Evolutionary conservation across 2,797 vertebrate species (phyloP).

Genomic region (Falco peregrinus): DNA sequence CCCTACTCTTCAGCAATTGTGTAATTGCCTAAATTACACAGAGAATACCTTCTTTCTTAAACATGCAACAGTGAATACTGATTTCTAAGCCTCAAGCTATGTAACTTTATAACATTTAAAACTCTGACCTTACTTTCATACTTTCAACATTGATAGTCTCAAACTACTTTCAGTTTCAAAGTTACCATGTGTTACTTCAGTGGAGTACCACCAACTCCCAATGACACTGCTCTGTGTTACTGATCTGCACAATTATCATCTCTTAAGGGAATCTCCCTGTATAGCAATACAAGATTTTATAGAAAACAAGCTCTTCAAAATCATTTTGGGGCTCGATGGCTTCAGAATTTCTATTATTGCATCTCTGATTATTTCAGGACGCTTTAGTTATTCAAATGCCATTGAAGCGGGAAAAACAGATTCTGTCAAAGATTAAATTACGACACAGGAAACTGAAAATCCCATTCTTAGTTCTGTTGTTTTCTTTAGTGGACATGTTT

Average conservation of each 20-base stretch:
- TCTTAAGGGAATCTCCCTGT: neutral
- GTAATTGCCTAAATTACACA: constrained; percentile 44
- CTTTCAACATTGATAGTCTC: constrained; percentile 14
- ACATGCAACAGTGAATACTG: constrained; percentile 27
- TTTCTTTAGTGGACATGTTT: neutral
- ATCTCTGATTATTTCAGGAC: neutral
- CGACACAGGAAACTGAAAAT: neutral
- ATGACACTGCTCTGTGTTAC: neutral
- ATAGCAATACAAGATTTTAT: neutral
- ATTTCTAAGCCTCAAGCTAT: constrained; percentile 56
- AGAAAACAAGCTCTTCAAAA: neutral
- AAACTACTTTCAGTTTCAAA: neutral
- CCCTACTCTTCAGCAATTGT: constrained; percentile 18
- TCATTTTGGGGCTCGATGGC: neutral
- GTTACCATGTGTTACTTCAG: neutral
- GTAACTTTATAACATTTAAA: constrained; percentile 26
- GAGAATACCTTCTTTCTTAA: constrained; percentile 57
- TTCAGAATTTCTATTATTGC: neutral
- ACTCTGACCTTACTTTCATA: constrained; percentile 42
- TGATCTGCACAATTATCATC: neutral
- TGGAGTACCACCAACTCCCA: neutral
- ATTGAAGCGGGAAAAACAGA: neutral
- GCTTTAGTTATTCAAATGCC: neutral
- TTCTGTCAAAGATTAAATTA: neutral
- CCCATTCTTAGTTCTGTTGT: neutral